Percentiles rank a stretch among this genome's conserved stretches.
Evolutionary conservation across 1,140 invertebrate species (phyloP).

Genomic region (Apis florea): DNA sequence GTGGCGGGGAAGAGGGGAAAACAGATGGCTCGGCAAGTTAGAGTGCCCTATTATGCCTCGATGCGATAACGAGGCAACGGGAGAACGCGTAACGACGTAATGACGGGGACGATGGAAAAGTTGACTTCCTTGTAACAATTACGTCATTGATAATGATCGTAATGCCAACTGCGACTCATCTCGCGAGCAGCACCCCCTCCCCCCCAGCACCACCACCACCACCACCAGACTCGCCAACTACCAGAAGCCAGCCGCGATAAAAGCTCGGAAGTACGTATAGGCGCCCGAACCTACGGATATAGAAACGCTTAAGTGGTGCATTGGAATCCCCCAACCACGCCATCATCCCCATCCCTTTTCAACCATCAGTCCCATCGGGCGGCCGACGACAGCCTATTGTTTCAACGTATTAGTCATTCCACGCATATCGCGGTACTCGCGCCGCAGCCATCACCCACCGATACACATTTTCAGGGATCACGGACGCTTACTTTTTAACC

Average conservation of each 20-base stretch:
- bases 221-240: neutral
- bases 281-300: slow-evolving; percentile 75
- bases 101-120: slow-evolving; percentile 64
- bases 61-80: slow-evolving; percentile 57
- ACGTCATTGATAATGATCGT: slow-evolving; percentile 69
- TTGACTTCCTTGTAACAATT: slow-evolving; percentile 70
- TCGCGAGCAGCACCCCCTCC: slow-evolving; percentile 11
- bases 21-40: slow-evolving; percentile 47
- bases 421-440: slow-evolving; percentile 77
- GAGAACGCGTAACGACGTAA: slow-evolving; percentile 61
- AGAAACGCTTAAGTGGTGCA: slow-evolving; percentile 80
- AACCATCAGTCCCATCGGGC: slow-evolving; percentile 74
- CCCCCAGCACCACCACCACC: neutral
- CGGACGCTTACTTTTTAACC: slow-evolving; percentile 29
- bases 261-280: slow-evolving; percentile 74
- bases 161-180: slow-evolving; percentile 62
- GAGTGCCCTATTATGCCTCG: slow-evolving; percentile 60
- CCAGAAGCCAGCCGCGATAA: slow-evolving; percentile 75
- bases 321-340: slow-evolving; percentile 76
- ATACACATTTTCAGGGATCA: slow-evolving; percentile 46
- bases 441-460: slow-evolving; percentile 50
- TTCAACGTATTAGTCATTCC: slow-evolving; percentile 81
- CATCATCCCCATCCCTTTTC: slow-evolving; percentile 55
- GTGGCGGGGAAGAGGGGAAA: slow-evolving; percentile 18
- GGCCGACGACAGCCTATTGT: slow-evolving; percentile 79